A percentile compares a stretch with the other conserved stretches of the same genome.
Evolutionary conservation across 2,797 vertebrate species (phyloP).

Genomic region (Myoxocephalus aenaeus): DNA sequence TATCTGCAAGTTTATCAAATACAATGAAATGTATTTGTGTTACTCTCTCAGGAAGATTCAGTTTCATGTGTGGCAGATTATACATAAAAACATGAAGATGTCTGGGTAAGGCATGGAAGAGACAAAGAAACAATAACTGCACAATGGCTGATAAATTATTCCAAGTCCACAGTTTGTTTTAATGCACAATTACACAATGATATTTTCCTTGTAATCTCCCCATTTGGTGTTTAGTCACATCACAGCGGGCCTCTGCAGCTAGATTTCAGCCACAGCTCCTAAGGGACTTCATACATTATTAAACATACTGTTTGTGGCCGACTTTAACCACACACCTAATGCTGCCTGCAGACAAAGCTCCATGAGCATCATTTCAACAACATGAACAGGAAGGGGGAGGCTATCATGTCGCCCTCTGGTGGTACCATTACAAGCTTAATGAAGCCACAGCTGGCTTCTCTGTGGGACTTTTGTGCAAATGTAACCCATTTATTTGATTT

Average conservation of each 20-base stretch:
- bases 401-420: slow-evolving; percentile 57
- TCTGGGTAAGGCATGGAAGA: neutral
- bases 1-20: slow-evolving; percentile 1
- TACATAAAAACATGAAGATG: neutral
- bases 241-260: slow-evolving; percentile 18
- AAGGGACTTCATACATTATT: slow-evolving; percentile 35
- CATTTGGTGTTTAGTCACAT: slow-evolving; percentile 12
- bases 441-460: neutral
- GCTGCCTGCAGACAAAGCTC: slow-evolving; percentile 24
- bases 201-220: slow-evolving; percentile 9
- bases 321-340: slow-evolving; percentile 17
- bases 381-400: slow-evolving; percentile 1
- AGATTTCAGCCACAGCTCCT: slow-evolving; percentile 40
- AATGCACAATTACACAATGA: slow-evolving; percentile 27
- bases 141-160: slow-evolving; percentile 17
- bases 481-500: neutral
- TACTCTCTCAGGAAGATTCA: neutral
- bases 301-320: slow-evolving; percentile 23
- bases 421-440: slow-evolving; percentile 17
- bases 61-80: neutral
- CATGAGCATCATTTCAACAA: slow-evolving; percentile 25
- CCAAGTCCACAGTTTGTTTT: slow-evolving; percentile 6
- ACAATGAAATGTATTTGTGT: neutral
- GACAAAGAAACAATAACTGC: slow-evolving; percentile 9
- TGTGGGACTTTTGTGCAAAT: neutral